phyloP scores from a whole-genome alignment of 2,888 invertebrate genomes.

The Tinea semifulvella region DNA sequence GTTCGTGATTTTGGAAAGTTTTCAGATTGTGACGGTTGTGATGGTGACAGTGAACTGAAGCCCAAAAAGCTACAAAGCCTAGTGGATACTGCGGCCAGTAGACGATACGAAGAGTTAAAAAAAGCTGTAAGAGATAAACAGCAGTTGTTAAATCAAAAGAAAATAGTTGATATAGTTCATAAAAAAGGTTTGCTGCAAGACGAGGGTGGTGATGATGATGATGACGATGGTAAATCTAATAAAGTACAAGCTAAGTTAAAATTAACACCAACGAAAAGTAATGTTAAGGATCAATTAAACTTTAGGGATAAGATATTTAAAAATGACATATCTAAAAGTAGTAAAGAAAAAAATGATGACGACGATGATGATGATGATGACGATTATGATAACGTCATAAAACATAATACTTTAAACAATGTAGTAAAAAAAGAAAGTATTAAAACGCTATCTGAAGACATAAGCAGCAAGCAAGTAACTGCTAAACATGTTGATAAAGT shows the following conservation, averaged over 20 bases:
- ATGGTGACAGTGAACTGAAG: slow-evolving; percentile 35
- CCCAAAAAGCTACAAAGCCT: slow-evolving; percentile 27
- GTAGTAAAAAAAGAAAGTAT: background rate
- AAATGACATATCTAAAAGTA: slow-evolving; percentile 15
- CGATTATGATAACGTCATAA: slow-evolving; percentile 17
- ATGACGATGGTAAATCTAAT: slow-evolving; percentile 16
- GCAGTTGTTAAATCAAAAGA: slow-evolving; percentile 27
- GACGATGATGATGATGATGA: slow-evolving; percentile 8
- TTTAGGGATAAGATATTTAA: background rate
- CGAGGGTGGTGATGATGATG: slow-evolving; percentile 30
- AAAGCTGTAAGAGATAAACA: slow-evolving; percentile 38
- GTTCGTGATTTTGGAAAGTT: slow-evolving; percentile 48
- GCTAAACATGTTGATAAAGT: background rate
- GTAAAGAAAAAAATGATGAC: slow-evolving; percentile 7
- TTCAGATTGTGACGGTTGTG: slow-evolving; percentile 47
- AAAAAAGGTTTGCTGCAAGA: slow-evolving; percentile 28
- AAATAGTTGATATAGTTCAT: slow-evolving; percentile 25
- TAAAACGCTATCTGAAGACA: background rate
- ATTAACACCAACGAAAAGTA: slow-evolving; percentile 15
- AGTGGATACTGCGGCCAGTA: slow-evolving; percentile 4
- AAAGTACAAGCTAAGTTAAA: slow-evolving; percentile 17
- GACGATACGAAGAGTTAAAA: slow-evolving; percentile 34
- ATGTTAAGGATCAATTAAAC: background rate
- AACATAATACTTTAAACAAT: background rate
- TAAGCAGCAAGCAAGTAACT: background rate